phyloP scores from a whole-genome alignment of 2,797 vertebrate species.

The Florisuga fusca region DNA sequence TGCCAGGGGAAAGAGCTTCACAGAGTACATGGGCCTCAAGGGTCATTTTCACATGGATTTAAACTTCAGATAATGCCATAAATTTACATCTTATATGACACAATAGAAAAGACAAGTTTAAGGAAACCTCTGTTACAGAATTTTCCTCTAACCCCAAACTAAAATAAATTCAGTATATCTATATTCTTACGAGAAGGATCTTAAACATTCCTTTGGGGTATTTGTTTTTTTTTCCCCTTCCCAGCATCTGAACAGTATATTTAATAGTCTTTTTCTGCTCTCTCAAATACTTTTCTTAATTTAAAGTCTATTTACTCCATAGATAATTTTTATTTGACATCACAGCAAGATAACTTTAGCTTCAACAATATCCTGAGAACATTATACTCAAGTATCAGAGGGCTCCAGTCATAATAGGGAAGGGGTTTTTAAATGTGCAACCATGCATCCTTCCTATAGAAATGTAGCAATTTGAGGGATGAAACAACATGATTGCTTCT shows the following conservation, averaged over 20 bases:
- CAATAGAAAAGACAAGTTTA: not conserved
- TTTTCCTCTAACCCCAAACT: not conserved
- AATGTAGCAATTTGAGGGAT: conserved; percentile 69
- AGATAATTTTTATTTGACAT: conserved; percentile 32
- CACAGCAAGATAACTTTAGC: conserved; percentile 51
- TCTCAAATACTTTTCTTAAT: conserved; percentile 6
- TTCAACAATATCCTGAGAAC: conserved; percentile 44
- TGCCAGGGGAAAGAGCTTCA: not conserved
- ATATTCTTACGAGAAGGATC: not conserved
- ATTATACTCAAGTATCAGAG: conserved; percentile 59
- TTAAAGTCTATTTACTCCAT: conserved; percentile 18
- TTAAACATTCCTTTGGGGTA: not conserved
- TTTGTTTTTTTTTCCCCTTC: not conserved
- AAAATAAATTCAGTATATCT: not conserved
- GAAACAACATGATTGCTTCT: not conserved
- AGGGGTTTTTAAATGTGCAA: conserved; percentile 64
- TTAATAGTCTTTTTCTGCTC: not conserved
- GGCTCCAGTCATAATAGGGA: not conserved
- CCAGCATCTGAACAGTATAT: not conserved
- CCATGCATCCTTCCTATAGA: conserved; percentile 71
- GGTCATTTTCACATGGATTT: not conserved
- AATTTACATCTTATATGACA: not conserved
- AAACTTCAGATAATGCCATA: not conserved
- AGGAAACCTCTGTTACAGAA: not conserved
- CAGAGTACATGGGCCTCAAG: not conserved